Evolutionary conservation across 2,888 invertebrate species (phyloP).

Genomic region (Hemithea aestivaria): DNA sequence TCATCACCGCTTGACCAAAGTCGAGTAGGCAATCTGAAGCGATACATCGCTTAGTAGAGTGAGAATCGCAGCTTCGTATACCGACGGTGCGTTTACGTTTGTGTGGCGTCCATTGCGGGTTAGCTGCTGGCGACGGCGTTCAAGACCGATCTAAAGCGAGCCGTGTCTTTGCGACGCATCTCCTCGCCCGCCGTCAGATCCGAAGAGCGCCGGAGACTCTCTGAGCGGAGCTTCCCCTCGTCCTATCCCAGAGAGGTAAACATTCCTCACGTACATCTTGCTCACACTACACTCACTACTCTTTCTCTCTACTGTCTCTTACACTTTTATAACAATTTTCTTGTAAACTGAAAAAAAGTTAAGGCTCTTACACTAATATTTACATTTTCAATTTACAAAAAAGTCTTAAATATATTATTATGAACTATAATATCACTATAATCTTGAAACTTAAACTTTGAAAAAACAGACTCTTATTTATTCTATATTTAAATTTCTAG

Average conservation of each 20-base stretch:
- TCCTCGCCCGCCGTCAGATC: constrained; percentile 67
- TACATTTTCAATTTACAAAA: too few species aligned
- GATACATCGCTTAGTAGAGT: constrained; percentile 7
- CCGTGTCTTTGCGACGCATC: constrained; percentile 66
- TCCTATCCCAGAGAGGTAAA: constrained; percentile 66
- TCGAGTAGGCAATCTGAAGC: neutral
- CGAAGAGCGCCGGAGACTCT: constrained; percentile 39
- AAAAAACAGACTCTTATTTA: too few species aligned
- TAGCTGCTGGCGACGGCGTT: constrained; percentile 88
- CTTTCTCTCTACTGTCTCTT: too few species aligned
- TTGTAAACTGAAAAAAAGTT: too few species aligned
- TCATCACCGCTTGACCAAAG: constrained; percentile 3
- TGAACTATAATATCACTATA: too few species aligned
- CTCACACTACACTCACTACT: neutral
- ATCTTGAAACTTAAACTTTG: too few species aligned
- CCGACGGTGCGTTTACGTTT: constrained; percentile 28
- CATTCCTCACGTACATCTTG: constrained; percentile 19
- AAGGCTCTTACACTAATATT: too few species aligned
- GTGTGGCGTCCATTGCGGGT: constrained; percentile 41
- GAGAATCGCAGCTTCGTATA: constrained; percentile 21
- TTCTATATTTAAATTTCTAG: too few species aligned
- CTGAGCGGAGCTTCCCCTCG: constrained; percentile 67
- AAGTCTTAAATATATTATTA: too few species aligned
- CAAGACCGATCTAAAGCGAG: constrained; percentile 85
- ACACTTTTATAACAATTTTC: too few species aligned